Conservation (phyloP, 2,113 vertebrate species). For the Pyxicephalus adspersus region DNA sequence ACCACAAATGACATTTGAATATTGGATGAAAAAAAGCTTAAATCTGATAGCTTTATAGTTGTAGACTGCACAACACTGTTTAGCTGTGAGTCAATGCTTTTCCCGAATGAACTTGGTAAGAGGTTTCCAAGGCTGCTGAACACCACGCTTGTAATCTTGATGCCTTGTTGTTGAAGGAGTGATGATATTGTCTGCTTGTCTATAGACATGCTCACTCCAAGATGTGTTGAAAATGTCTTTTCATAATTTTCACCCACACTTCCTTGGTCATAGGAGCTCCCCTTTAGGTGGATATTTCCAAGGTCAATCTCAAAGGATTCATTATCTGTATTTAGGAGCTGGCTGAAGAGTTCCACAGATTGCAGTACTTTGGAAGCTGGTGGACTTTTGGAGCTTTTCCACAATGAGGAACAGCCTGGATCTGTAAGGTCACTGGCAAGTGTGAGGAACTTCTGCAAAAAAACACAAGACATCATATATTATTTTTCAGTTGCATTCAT, state of each 20-base stretch:
- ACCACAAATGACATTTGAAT: conserved; percentile 75
- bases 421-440: conserved; percentile 70
- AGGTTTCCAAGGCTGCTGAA: conserved; percentile 69
- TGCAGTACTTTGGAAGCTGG: conserved; percentile 68
- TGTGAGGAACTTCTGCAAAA: conserved; percentile 76
- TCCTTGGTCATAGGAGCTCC: conserved; percentile 13
- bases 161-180: conserved; percentile 36
- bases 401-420: conserved; percentile 51
- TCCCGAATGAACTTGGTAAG: not conserved
- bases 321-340: conserved; percentile 29
- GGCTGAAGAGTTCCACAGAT: conserved; percentile 74
- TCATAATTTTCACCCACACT: conserved; percentile 49
- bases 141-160: conserved; percentile 68
- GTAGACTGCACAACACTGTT: conserved; percentile 77
- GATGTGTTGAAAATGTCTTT: conserved; percentile 55
- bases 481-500: too few relatives aligned
- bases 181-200: conserved; percentile 54
- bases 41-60: conserved; percentile 59
- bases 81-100: rapidly evolving
- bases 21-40: not conserved
- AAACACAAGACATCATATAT: not conserved
- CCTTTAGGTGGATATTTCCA: conserved; percentile 68
- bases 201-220: conserved; percentile 66
- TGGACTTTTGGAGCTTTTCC: not conserved
- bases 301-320: conserved; percentile 44